Percentiles rank a stretch among this genome's conserved stretches.
Evolutionary conservation across 1,140 invertebrate genomes (phyloP).

Genomic region (Apis dorsata): DNA sequence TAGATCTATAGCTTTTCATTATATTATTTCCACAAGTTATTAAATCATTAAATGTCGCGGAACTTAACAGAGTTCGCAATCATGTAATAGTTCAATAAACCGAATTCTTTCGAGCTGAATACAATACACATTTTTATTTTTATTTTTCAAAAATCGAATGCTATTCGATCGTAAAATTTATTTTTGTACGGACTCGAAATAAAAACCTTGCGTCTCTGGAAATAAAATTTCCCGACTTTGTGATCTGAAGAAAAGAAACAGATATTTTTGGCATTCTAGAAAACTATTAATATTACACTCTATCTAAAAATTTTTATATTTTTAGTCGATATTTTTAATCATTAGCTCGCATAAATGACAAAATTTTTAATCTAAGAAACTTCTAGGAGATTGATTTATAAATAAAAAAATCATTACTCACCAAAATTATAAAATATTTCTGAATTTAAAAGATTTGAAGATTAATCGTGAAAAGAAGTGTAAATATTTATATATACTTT

Average conservation of each 20-base stretch:
- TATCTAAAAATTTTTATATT: not conserved
- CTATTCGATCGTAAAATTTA: not conserved
- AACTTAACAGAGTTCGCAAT: not conserved
- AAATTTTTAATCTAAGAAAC: too few relatives aligned
- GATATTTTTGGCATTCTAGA: not conserved
- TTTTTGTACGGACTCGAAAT: not conserved
- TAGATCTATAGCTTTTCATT: not conserved
- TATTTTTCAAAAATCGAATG: not conserved
- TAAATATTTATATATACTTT: too few relatives aligned
- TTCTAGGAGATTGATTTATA: too few relatives aligned
- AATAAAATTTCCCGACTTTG: not conserved
- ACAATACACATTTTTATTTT: not conserved
- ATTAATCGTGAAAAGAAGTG: too few relatives aligned
- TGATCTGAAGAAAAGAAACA: not conserved
- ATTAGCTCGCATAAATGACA: too few relatives aligned
- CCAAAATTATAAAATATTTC: too few relatives aligned
- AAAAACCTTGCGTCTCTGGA: not conserved
- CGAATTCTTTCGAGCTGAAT: not conserved
- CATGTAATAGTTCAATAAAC: slow-evolving; percentile 7
- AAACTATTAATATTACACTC: not conserved
- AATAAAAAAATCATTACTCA: too few relatives aligned
- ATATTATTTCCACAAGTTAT: slow-evolving; percentile 13
- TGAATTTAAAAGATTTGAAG: too few relatives aligned
- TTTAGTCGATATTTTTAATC: too few relatives aligned
- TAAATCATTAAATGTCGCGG: slow-evolving; percentile 20